Evolutionary conservation across 2,113 vertebrate species (phyloP).

Genomic region (Oryzias javanicus): DNA sequence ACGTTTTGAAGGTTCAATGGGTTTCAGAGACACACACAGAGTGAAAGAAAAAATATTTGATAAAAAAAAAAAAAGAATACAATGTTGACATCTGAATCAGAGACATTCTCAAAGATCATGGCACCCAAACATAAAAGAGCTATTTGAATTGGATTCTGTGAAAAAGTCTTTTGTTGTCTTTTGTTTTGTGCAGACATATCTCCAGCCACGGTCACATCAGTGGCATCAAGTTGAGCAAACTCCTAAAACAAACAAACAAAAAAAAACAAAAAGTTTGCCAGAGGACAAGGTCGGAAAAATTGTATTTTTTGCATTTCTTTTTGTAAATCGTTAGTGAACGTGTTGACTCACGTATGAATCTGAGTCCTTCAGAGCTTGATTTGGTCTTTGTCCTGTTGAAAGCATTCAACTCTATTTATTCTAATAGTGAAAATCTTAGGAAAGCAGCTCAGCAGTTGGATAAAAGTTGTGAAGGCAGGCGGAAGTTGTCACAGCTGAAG

Average conservation of each 20-base stretch:
- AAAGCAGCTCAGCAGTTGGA: not conserved
- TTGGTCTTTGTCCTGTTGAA: not conserved
- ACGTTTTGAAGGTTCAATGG: not conserved
- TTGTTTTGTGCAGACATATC: too few relatives aligned
- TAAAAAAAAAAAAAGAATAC: not conserved
- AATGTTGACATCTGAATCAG: not conserved
- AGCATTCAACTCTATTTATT: not conserved
- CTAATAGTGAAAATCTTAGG: not conserved
- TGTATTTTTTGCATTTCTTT: too few relatives aligned
- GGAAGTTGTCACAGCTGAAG: not conserved
- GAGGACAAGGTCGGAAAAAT: too few relatives aligned
- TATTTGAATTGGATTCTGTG: too few relatives aligned
- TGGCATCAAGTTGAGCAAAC: too few relatives aligned
- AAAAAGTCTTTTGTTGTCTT: too few relatives aligned
- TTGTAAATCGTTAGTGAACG: too few relatives aligned
- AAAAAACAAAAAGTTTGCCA: too few relatives aligned
- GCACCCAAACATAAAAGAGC: not conserved
- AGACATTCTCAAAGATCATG: not conserved
- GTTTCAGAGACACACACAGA: not conserved
- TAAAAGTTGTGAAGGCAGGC: not conserved
- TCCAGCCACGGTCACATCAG: too few relatives aligned
- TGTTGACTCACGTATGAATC: too few relatives aligned
- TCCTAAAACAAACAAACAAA: too few relatives aligned
- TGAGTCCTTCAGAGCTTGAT: not conserved
- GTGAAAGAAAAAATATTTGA: not conserved